These are phyloP conservation scores for Periparus ater DNA, from an alignment of 2,797 vertebrate genomes.

Conservation along the genomic window DNA sequence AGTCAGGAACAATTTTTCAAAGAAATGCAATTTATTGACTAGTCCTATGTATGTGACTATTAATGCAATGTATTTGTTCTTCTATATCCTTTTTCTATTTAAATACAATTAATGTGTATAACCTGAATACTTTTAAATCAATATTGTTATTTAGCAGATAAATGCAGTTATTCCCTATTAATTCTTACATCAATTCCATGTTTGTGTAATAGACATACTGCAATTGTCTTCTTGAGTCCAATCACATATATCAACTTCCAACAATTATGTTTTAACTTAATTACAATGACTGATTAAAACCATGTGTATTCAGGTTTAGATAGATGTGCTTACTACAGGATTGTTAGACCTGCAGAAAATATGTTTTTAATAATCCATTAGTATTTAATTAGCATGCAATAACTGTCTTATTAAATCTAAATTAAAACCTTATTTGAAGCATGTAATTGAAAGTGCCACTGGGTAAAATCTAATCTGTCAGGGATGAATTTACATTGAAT, in stretches of 20 bases:
- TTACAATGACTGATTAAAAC: slow-evolving; percentile 66
- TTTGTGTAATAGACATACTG: slow-evolving; percentile 19
- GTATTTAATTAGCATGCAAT: slow-evolving; percentile 72
- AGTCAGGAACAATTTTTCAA: background rate
- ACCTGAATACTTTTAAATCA: slow-evolving; percentile 27
- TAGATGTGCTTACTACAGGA: slow-evolving; percentile 44
- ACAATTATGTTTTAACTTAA: slow-evolving; percentile 59
- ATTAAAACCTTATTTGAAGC: slow-evolving; percentile 70
- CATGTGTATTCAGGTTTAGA: slow-evolving; percentile 62
- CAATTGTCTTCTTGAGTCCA: slow-evolving; percentile 47
- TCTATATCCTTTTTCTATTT: background rate
- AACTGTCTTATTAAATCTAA: slow-evolving; percentile 74
- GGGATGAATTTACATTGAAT: slow-evolving; percentile 47
- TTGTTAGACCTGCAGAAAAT: slow-evolving; percentile 70
- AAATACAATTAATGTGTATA: background rate
- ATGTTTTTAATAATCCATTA: slow-evolving; percentile 72
- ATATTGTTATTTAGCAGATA: background rate
- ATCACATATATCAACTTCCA: slow-evolving; percentile 52
- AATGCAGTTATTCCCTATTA: slow-evolving; percentile 25
- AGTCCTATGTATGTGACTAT: background rate
- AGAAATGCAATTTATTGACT: background rate
- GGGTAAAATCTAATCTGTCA: slow-evolving; percentile 66
- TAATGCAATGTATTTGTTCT: background rate
- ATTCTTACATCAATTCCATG: slow-evolving; percentile 39
- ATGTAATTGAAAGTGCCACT: slow-evolving; percentile 70